These are phyloP conservation scores for Salminus brasiliensis DNA, from an alignment of 2,113 vertebrate genomes.

Conservation along the genomic window DNA sequence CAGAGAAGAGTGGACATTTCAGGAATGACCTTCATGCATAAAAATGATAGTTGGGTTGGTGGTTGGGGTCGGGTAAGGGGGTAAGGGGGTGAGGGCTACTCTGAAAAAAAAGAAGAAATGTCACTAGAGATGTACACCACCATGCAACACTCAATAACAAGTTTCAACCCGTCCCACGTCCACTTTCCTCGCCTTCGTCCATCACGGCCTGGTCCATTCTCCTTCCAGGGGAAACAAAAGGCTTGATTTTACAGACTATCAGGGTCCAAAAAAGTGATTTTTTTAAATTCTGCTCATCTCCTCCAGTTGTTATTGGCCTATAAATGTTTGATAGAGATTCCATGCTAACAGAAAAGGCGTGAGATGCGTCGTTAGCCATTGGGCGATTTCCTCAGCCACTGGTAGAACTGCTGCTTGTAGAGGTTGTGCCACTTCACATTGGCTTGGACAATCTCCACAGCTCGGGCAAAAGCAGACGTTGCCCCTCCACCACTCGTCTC, in stretches of 20 bases:
- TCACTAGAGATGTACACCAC: slow-evolving; percentile 34
- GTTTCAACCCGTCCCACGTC: background rate
- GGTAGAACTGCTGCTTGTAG: slow-evolving; percentile 90
- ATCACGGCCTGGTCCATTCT: background rate
- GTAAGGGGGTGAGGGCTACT: background rate
- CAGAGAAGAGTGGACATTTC: slow-evolving; percentile 15
- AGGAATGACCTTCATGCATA: slow-evolving; percentile 50
- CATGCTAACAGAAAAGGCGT: slow-evolving; percentile 42
- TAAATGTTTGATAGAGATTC: slow-evolving; percentile 61
- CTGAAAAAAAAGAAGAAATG: slow-evolving; percentile 25
- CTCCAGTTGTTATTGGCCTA: slow-evolving; percentile 49
- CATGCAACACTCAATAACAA: slow-evolving; percentile 37
- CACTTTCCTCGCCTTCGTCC: background rate
- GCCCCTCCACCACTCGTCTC: slow-evolving; percentile 81
- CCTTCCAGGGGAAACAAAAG: slow-evolving; percentile 33
- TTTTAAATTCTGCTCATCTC: slow-evolving; percentile 14
- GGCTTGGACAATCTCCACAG: slow-evolving; percentile 93
- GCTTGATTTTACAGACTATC: slow-evolving; percentile 24
- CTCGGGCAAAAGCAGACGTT: slow-evolving; percentile 83
- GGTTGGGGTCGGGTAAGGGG: too few species aligned
- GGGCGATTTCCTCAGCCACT: slow-evolving; percentile 91
- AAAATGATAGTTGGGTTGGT: background rate
- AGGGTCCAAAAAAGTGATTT: background rate
- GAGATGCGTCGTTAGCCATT: slow-evolving; percentile 72
- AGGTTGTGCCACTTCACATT: slow-evolving; percentile 94